These are phyloP conservation scores for Synchiropus splendidus DNA, from an alignment of 2,113 vertebrate species.

Conservation along the genomic window DNA sequence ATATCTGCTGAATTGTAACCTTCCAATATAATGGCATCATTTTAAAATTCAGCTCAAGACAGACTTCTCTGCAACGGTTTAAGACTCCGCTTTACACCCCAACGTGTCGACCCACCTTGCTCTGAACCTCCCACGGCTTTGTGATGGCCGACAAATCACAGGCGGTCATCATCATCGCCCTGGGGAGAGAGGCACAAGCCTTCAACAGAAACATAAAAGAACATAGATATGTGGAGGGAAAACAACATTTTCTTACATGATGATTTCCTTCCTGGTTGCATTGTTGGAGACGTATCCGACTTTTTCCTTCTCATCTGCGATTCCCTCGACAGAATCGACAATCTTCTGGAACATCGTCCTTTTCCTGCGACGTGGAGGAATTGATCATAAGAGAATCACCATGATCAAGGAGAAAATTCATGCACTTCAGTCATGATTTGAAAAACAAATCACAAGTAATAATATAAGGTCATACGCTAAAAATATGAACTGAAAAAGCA, in stretches of 20 bases:
- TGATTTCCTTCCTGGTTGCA: constrained; percentile 84
- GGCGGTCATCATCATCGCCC: constrained; percentile 97
- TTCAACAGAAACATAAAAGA: no score
- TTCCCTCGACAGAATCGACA: constrained; percentile 76
- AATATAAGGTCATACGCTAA: no score
- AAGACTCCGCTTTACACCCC: background rate
- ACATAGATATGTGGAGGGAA: background rate
- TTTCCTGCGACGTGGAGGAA: constrained; percentile 74
- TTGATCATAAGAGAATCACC: no score
- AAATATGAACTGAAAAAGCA: no score
- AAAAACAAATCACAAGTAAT: no score
- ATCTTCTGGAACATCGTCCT: constrained; percentile 94
- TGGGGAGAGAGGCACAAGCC: constrained; percentile 20
- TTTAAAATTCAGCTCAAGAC: no score
- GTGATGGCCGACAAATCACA: constrained; percentile 91
- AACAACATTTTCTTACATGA: constrained; percentile 71
- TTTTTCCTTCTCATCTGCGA: constrained; percentile 75
- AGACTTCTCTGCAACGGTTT: no score
- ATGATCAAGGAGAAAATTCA: no score
- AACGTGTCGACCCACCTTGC: constrained; percentile 77
- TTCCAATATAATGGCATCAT: no score
- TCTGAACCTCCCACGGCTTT: constrained; percentile 93
- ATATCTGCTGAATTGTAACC: no score
- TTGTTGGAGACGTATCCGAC: constrained; percentile 76
- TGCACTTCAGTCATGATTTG: no score